phyloP scores from a whole-genome alignment of 2,797 vertebrate species.

The Hozukius guyotensis region DNA sequence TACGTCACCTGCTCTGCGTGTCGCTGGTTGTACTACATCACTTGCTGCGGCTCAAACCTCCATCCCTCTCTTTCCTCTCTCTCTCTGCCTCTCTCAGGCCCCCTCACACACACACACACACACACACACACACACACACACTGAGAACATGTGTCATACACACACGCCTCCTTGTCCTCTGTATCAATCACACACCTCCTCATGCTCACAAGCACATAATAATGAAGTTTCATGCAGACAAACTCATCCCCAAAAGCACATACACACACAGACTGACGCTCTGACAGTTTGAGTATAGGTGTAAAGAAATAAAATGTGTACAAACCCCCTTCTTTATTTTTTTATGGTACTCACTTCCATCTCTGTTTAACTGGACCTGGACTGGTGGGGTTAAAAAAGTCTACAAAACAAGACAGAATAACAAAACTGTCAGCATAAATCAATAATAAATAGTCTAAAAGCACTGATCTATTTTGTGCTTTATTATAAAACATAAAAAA shows the following conservation, averaged over 20 bases:
- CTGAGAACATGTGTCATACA: conserved; percentile 54
- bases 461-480: background rate
- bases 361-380: background rate
- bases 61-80: conserved; percentile 9
- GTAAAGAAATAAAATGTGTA: background rate
- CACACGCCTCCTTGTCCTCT: conserved; percentile 38
- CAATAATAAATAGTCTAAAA: background rate
- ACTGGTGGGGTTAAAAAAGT: background rate
- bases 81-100: conserved; percentile 6
- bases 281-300: background rate
- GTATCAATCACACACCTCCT: conserved; percentile 57
- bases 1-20: too few species aligned
- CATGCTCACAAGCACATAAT: conserved; percentile 18
- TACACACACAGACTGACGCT: background rate
- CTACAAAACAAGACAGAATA: background rate
- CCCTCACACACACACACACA: background rate
- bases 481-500: background rate
- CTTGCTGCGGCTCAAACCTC: background rate
- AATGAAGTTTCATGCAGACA: conserved; percentile 13
- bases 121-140: conserved; percentile 38
- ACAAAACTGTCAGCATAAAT: background rate
- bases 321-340: background rate
- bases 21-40: too few species aligned
- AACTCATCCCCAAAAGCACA: background rate
- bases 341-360: background rate